Evolutionary conservation across 2,888 invertebrate genomes (phyloP).

Genomic region (Dasysyrphus albostriatus): DNA sequence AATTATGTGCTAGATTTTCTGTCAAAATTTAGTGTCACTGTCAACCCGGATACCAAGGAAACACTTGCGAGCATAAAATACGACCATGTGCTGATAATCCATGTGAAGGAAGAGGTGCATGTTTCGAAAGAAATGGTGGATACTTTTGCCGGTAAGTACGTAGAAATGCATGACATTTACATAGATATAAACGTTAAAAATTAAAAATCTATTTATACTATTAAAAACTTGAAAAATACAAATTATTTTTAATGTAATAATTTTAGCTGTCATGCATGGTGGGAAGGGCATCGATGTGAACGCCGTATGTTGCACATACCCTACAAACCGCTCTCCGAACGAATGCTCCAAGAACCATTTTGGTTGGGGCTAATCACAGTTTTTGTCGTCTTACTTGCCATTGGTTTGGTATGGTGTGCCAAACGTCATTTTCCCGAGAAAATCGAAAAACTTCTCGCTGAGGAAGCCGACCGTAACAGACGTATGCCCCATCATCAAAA

Average conservation of each 20-base stretch:
- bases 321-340: constrained; percentile 89
- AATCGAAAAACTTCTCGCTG: constrained; percentile 92
- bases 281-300: constrained; percentile 90
- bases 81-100: constrained; percentile 90
- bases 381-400: constrained; percentile 90
- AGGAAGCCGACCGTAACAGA: constrained; percentile 90
- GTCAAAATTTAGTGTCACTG: constrained; percentile 86
- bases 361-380: constrained; percentile 95
- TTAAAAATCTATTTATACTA: background rate
- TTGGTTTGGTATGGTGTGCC: constrained; percentile 93
- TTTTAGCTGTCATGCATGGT: constrained; percentile 88
- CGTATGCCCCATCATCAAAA: constrained; percentile 85
- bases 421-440: constrained; percentile 94
- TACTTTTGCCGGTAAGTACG: constrained; percentile 86
- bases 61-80: constrained; percentile 88
- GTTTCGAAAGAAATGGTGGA: constrained; percentile 87
- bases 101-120: constrained; percentile 90
- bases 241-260: background rate
- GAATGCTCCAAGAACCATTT: constrained; percentile 94
- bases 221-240: background rate
- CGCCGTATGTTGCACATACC: constrained; percentile 88
- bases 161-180: background rate
- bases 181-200: background rate
- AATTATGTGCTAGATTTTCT: background rate
- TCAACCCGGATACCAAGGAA: constrained; percentile 88